These are phyloP conservation scores for Drosophila quinaria DNA, from an alignment of 2,888 invertebrate genomes.

Conservation along the genomic window DNA sequence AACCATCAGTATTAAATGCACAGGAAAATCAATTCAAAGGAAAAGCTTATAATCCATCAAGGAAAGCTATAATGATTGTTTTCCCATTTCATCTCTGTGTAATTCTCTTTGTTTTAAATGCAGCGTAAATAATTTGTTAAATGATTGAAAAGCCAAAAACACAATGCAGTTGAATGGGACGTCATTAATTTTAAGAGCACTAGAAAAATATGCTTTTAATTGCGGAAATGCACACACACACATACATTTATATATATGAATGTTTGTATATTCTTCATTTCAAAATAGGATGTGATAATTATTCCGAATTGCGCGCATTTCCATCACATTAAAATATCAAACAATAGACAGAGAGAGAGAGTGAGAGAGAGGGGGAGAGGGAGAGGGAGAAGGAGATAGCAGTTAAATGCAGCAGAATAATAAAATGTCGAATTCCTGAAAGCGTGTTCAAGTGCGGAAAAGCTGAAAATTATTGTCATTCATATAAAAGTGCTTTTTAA, in stretches of 20 bases:
- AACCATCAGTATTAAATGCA: slow-evolving; percentile 26
- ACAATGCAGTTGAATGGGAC: slow-evolving; percentile 37
- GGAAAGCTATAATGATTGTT: not conserved
- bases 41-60: not conserved
- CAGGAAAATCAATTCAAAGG: not conserved
- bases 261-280: slow-evolving; percentile 43
- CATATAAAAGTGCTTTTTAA: slow-evolving; percentile 75
- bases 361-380: not conserved
- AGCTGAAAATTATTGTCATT: slow-evolving; percentile 76
- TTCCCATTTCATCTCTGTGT: not conserved
- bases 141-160: slow-evolving; percentile 46
- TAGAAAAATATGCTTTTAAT: slow-evolving; percentile 74
- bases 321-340: slow-evolving; percentile 74
- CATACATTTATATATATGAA: no score
- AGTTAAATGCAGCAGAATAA: slow-evolving; percentile 67
- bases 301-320: slow-evolving; percentile 70
- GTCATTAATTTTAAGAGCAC: slow-evolving; percentile 62
- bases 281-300: slow-evolving; percentile 64
- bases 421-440: slow-evolving; percentile 48
- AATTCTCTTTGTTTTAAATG: slow-evolving; percentile 51
- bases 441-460: slow-evolving; percentile 79
- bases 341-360: slow-evolving; percentile 49
- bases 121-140: slow-evolving; percentile 40
- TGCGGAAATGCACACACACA: slow-evolving; percentile 57
- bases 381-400: slow-evolving; percentile 32